phyloP scores from a whole-genome alignment of 2,888 invertebrate species.

The Pyrocoelia pectoralis region DNA sequence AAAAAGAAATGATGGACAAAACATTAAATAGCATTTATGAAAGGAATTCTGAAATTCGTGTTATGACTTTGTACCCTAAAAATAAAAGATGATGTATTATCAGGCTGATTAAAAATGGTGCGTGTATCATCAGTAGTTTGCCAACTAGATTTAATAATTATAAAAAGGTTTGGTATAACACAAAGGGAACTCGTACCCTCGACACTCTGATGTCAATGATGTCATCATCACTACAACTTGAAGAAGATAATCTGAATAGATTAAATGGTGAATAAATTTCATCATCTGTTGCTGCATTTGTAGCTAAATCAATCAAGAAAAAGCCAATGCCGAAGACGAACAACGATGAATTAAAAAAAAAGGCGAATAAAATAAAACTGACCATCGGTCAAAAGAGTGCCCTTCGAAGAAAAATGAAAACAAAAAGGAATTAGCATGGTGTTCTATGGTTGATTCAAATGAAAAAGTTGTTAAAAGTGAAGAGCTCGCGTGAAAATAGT shows the following conservation, averaged over 20 bases:
- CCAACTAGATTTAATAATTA: neutral
- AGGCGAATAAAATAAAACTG: too few relatives aligned
- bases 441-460: too few relatives aligned
- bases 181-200: neutral
- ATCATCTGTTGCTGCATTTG: neutral
- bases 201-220: neutral
- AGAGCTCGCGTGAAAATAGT: too few relatives aligned
- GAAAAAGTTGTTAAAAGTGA: too few relatives aligned
- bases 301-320: neutral
- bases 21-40: neutral
- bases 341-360: neutral
- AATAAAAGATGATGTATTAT: neutral
- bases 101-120: neutral
- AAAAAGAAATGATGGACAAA: neutral
- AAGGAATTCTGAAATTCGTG: conserved; percentile 5
- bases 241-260: neutral
- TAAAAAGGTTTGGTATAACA: conserved; percentile 5
- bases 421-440: too few relatives aligned
- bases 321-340: neutral
- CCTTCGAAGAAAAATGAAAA: too few relatives aligned
- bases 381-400: too few relatives aligned
- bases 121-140: neutral
- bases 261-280: neutral
- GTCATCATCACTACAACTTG: neutral
- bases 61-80: neutral